Evolutionary conservation across 2,113 vertebrate species (phyloP).

Genomic region (Scophthalmus maximus): DNA sequence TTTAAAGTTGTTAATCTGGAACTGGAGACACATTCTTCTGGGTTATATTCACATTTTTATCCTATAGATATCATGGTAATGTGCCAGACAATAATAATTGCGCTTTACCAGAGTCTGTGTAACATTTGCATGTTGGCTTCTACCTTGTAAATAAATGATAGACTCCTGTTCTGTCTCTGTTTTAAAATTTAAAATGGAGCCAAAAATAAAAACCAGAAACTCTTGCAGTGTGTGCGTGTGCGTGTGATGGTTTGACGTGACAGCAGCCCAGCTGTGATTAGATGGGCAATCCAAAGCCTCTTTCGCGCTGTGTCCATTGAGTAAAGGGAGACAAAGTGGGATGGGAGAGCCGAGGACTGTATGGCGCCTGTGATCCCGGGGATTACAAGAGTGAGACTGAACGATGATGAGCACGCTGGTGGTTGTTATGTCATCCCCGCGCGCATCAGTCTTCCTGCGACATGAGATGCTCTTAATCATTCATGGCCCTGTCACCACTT

Average conservation of each 20-base stretch:
- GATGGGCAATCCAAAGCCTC: conserved; percentile 21
- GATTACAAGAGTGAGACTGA: conserved; percentile 56
- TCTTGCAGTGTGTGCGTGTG: background rate
- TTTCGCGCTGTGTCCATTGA: background rate
- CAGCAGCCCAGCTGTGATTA: conserved; percentile 29
- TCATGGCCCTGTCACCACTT: conserved; percentile 66
- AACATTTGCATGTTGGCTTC: conserved; percentile 15
- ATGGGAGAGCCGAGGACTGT: conserved; percentile 22
- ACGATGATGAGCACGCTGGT: conserved; percentile 32
- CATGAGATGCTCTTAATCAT: conserved; percentile 73
- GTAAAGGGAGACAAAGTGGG: conserved; percentile 37
- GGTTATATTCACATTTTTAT: background rate
- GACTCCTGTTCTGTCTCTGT: background rate
- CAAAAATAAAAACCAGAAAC: conserved; percentile 42
- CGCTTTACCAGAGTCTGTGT: background rate
- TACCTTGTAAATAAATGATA: conserved; percentile 53
- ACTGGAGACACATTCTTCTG: background rate
- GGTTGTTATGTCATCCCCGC: conserved; percentile 64
- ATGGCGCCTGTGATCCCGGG: conserved; percentile 38
- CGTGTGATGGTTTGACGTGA: conserved; percentile 14
- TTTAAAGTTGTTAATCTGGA: background rate
- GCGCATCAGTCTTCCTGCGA: conserved; percentile 38
- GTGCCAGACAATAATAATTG: background rate
- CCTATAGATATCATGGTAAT: background rate
- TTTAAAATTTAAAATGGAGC: conserved; percentile 42